Conservation (phyloP, 2,888 invertebrate species). For the Latrodectus elegans region DNA sequence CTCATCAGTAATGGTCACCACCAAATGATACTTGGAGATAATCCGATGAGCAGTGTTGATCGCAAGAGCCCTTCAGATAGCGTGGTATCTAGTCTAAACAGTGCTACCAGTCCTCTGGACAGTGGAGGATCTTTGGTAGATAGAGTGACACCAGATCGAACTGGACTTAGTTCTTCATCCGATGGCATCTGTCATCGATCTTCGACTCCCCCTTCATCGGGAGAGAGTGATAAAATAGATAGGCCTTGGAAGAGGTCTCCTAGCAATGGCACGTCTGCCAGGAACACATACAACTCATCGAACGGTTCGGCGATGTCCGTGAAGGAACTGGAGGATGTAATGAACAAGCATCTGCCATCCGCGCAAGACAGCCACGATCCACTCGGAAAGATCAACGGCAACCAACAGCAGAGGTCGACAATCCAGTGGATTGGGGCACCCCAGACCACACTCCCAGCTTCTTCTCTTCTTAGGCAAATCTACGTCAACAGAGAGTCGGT, state of each 20-base stretch:
- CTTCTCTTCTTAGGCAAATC: constrained; percentile 89
- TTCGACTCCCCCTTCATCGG: constrained; percentile 30
- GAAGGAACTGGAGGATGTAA: constrained; percentile 94
- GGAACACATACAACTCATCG: constrained; percentile 27
- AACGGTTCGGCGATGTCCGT: constrained; percentile 79
- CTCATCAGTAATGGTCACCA: constrained; percentile 32
- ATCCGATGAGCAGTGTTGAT: constrained; percentile 8
- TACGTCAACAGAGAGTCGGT: constrained; percentile 96
- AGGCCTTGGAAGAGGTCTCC: constrained; percentile 68
- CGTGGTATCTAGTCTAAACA: constrained; percentile 39
- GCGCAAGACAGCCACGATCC: constrained; percentile 39
- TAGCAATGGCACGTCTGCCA: constrained; percentile 31
- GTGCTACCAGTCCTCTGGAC: constrained; percentile 41
- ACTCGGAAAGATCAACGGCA: constrained; percentile 4
- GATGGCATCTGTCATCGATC: constrained; percentile 27
- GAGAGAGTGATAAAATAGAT: constrained; percentile 51
- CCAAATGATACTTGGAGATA: constrained; percentile 13
- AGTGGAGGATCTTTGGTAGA: constrained; percentile 33
- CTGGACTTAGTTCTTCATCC: constrained; percentile 23
- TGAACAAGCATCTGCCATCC: constrained; percentile 90
- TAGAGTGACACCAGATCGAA: constrained; percentile 48
- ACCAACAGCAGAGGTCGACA: constrained; percentile 72
- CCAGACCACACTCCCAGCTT: constrained; percentile 83
- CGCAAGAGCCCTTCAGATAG: constrained; percentile 48
- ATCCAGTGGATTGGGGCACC: constrained; percentile 94